Evolutionary conservation across 2,797 vertebrate genomes (phyloP), one percentile per base, ranked within the genome.

Genomic region (Botia kubotai): DNA sequence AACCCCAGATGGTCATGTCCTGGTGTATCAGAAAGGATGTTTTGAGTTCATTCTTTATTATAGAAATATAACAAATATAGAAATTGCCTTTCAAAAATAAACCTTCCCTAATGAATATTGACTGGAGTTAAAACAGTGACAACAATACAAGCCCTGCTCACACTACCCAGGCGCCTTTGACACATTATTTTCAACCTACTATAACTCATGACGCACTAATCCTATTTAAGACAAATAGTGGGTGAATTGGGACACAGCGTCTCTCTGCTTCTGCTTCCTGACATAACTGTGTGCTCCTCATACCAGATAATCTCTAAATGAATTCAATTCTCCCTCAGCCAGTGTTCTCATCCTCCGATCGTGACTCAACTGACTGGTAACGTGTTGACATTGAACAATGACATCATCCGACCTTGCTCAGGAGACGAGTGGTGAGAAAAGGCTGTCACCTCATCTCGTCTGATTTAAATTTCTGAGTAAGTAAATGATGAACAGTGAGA

Each of bases 391-490:
- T 70, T 55, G 75, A 85, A 72, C 17, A 53, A 67, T 83, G 79
- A 76, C 68, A 73, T 77, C 71, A 66, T 69, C 53, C 36, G 76
- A 82, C 74, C 75, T 83, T 63, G 68, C 52, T 72, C 62, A 71
- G 3, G 43, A 17, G 60, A 79, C 53, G 50, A 62, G 21, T 29
- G 43, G 52, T 14, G 67, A 77, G 77, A 63, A 69, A 70, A 55
- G 50, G 57, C 14, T 12, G 19, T 60, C 81, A 75, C 80, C 80
- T 70, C 68, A 53, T 66, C 72, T 62, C 11, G 8, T 65, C 78
- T 79, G 62, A 87, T 87, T 86, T 87, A 48, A 79, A 81, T 84
- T 86, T 80, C 82, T n/a, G 53, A 76, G 62, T 60, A 79, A 84
- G 77, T 86, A 63, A 84, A 86, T 87, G 57, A 84, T 84, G 70